Conservation (phyloP, 1,140 invertebrate genomes). For the Hypsibius dujardini region DNA sequence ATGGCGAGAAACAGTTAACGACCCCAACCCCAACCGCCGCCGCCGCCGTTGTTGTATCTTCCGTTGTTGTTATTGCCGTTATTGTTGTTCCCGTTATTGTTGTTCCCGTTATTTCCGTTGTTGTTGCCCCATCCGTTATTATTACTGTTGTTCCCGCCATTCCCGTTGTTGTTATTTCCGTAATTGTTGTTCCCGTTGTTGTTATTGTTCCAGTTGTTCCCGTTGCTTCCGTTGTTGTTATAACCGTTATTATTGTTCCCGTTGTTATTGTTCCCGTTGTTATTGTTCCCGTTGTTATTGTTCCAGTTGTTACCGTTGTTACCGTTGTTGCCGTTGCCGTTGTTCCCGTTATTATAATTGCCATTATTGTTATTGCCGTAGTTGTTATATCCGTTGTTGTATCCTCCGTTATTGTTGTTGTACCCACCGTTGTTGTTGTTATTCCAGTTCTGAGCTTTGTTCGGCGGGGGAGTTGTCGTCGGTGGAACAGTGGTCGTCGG, state of each 20-base stretch:
- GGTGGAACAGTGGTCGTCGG: neutral
- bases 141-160: neutral
- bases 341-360: neutral
- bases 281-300: constrained; percentile 7
- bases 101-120: neutral
- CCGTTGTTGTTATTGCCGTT: constrained; percentile 5
- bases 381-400: neutral
- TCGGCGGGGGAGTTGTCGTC: neutral
- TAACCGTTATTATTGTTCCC: neutral
- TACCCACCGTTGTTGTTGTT: neutral
- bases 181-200: neutral
- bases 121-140: neutral
- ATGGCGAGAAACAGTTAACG: neutral
- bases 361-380: neutral
- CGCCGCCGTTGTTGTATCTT: neutral
- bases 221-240: neutral
- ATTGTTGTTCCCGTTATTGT: neutral
- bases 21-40: neutral
- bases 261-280: neutral
- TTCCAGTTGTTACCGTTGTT: neutral
- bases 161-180: neutral
- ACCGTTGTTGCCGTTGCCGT: neutral
- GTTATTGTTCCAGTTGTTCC: neutral
- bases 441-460: neutral
- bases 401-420: constrained; percentile 6